phyloP scores from a whole-genome alignment of 2,113 vertebrate genomes.

The Ophiodon elongatus region DNA sequence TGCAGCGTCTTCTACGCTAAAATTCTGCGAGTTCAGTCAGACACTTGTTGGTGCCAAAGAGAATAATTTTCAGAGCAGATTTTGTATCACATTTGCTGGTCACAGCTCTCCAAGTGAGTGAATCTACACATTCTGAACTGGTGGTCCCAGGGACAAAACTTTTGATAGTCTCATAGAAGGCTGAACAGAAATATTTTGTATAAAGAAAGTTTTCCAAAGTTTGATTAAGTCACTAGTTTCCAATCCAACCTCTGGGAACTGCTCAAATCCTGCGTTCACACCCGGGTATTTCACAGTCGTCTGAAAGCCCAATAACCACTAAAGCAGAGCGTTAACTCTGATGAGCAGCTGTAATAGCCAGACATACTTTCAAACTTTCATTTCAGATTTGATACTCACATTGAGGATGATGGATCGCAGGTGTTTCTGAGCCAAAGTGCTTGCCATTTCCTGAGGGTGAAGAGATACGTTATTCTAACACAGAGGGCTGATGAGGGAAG shows the following conservation, averaged over 20 bases:
- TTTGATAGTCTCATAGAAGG: not conserved
- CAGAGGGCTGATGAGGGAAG: slow-evolving; percentile 16
- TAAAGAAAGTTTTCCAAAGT: not conserved
- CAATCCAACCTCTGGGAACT: not conserved
- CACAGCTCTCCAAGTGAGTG: slow-evolving; percentile 27
- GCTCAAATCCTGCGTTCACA: slow-evolving; percentile 7
- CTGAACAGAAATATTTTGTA: slow-evolving; percentile 3
- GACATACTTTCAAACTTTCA: slow-evolving; percentile 1
- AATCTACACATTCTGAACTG: slow-evolving; percentile 28
- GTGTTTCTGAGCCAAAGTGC: slow-evolving; percentile 96
- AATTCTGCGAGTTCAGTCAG: slow-evolving; percentile 46
- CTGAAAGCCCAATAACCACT: not conserved
- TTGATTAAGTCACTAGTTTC: not conserved
- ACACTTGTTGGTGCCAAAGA: slow-evolving; percentile 48
- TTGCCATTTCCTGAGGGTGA: slow-evolving; percentile 93
- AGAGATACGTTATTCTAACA: slow-evolving; percentile 39
- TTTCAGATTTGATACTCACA: slow-evolving; percentile 85
- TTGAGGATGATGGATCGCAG: slow-evolving; percentile 97
- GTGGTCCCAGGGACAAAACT: slow-evolving; percentile 1
- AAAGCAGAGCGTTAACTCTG: not conserved
- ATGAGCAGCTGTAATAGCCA: not conserved
- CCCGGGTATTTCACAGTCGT: not conserved
- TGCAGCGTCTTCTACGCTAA: slow-evolving; percentile 14
- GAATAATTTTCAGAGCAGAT: slow-evolving; percentile 59
- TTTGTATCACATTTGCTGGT: slow-evolving; percentile 58